Evolutionary conservation across 2,888 invertebrate species (phyloP).

Genomic region (Acronicta alni): DNA sequence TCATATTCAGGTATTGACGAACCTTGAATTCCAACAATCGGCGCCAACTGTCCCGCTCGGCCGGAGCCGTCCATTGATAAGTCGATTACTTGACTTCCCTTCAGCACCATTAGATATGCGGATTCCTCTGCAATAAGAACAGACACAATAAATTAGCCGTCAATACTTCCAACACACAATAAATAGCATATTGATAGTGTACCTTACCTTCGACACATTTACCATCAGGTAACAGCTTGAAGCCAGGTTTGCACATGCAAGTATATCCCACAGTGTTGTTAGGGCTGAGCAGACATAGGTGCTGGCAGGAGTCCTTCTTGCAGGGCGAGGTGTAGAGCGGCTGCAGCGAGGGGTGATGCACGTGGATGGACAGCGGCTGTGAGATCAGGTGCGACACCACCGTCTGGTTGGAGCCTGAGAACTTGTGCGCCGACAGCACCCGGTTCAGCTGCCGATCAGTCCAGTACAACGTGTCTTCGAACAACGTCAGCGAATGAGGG

Average conservation of each 20-base stretch:
- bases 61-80: slow-evolving; percentile 93
- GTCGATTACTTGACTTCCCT: slow-evolving; percentile 96
- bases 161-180: neutral
- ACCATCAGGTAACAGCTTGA: slow-evolving; percentile 91
- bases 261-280: slow-evolving; percentile 91
- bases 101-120: slow-evolving; percentile 96
- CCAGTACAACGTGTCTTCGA: slow-evolving; percentile 99
- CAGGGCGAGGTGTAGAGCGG: slow-evolving; percentile 95
- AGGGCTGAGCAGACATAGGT: slow-evolving; percentile 97
- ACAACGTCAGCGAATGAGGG: slow-evolving; percentile 97
- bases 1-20: slow-evolving; percentile 11
- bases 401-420: slow-evolving; percentile 96
- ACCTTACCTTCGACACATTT: slow-evolving; percentile 91
- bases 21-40: slow-evolving; percentile 94
- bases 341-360: slow-evolving; percentile 98
- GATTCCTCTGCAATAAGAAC: slow-evolving; percentile 91
- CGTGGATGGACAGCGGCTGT: slow-evolving; percentile 98
- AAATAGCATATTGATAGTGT: neutral
- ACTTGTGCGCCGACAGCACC: slow-evolving; percentile 97
- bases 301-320: slow-evolving; percentile 91
- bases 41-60: slow-evolving; percentile 94
- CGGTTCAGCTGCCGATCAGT: slow-evolving; percentile 98
- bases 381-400: slow-evolving; percentile 98
- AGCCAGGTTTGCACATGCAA: slow-evolving; percentile 98
- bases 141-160: too few relatives aligned